Conservation (phyloP, 30 jellyfish, hydroid and myxozoan species). For the Pelagia noctiluca region DNA sequence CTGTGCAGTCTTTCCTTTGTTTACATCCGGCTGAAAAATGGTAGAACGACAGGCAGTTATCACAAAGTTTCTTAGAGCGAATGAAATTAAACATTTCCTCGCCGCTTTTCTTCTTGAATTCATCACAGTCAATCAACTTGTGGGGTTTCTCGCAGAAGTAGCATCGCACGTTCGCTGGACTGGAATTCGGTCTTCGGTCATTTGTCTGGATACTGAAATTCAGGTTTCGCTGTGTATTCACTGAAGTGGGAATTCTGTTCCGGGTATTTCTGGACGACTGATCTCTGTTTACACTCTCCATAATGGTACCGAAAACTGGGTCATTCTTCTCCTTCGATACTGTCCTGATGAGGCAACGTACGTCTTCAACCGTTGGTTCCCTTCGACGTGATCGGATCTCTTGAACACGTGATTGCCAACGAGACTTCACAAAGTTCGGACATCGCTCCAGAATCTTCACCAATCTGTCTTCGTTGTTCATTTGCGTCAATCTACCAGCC, state of each 20-base stretch:
- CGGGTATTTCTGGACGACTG: neutral
- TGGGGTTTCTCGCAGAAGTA: constrained; percentile 10
- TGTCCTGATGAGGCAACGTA: constrained; percentile 1
- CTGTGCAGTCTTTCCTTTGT: constrained; percentile 15
- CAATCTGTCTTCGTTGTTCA: constrained; percentile 36
- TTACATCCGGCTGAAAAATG: constrained; percentile 10
- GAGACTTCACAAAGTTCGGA: constrained; percentile 48
- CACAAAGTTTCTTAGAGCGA: neutral
- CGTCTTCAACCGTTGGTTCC: constrained; percentile 40
- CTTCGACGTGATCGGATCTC: constrained; percentile 26
- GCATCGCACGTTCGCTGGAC: neutral
- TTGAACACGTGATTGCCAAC: constrained; percentile 54
- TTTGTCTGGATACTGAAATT: constrained; percentile 21
- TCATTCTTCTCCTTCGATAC: constrained; percentile 29
- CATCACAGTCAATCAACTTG: constrained; percentile 1
- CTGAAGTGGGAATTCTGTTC: neutral
- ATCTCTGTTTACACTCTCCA: constrained; percentile 20
- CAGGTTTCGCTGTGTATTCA: neutral
- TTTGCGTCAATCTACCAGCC: constrained; percentile 31
- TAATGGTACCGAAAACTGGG: constrained; percentile 44
- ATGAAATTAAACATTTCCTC: neutral
- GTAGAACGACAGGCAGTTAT: neutral
- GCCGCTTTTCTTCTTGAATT: neutral
- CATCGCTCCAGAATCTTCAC: constrained; percentile 46
- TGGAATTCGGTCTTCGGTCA: neutral